Evolutionary conservation across 53 echinoderm and acorn worm species (phyloP).

Genomic region (Zoroaster sp.): DNA sequence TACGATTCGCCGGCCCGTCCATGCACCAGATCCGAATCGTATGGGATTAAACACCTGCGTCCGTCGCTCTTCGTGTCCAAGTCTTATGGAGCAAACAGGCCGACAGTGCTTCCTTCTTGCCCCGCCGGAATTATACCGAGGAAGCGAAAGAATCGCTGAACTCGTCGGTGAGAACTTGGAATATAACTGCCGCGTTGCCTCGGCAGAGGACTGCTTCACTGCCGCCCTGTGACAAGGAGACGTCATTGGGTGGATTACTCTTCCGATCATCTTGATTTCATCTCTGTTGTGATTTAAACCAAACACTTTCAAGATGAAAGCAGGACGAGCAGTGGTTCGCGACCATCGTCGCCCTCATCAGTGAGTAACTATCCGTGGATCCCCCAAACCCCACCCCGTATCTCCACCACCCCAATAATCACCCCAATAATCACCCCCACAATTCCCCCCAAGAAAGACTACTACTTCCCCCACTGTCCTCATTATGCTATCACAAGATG

Average conservation of each 20-base stretch:
- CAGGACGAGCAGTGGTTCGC: neutral
- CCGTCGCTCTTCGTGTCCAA: neutral
- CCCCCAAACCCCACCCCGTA: neutral
- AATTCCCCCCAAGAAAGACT: neutral
- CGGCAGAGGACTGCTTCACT: neutral
- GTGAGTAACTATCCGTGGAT: conserved; percentile 38
- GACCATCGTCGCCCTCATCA: conserved; percentile 25
- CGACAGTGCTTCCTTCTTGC: neutral
- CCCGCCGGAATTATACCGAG: conserved; percentile 27
- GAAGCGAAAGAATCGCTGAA: neutral
- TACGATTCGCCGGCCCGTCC: neutral
- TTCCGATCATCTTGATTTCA: neutral
- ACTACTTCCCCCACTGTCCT: neutral
- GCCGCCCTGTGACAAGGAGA: neutral
- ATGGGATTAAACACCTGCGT: neutral
- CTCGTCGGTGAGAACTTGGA: neutral
- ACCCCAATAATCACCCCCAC: neutral
- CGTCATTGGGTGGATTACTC: neutral
- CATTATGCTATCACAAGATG: neutral
- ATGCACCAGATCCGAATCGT: neutral
- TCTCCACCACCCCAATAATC: neutral
- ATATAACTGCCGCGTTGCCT: conserved; percentile 5
- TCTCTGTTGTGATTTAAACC: conserved; percentile 25
- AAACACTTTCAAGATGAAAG: conserved; percentile 39
- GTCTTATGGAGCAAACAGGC: conserved; percentile 20